Evolutionary conservation across 2,113 vertebrate species (phyloP).

Genomic region (Tetraodon nigroviridis): DNA sequence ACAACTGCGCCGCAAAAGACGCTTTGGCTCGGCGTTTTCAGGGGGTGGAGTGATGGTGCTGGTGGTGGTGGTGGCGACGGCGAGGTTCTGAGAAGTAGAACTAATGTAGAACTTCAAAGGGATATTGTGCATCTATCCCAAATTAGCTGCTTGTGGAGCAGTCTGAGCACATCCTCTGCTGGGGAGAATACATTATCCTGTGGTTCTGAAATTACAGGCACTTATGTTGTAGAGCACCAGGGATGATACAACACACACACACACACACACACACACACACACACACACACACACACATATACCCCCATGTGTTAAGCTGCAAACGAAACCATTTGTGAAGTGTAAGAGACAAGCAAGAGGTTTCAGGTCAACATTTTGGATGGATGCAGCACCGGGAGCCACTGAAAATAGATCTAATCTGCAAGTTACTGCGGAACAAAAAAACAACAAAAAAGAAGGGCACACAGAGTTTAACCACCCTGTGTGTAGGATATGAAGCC

Average conservation of each 20-base stretch:
- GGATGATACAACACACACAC: too few relatives aligned
- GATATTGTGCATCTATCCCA: constrained; percentile 57
- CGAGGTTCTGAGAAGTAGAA: constrained; percentile 21
- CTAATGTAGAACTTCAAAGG: constrained; percentile 62
- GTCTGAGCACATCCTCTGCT: constrained; percentile 56
- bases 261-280: too few relatives aligned
- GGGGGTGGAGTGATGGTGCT: neutral
- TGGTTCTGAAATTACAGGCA: constrained; percentile 55
- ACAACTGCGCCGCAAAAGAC: constrained; percentile 34
- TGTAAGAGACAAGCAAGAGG: constrained; percentile 37
- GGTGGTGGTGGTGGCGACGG: neutral
- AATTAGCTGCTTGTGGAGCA: constrained; percentile 59
- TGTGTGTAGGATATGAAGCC: too few relatives aligned
- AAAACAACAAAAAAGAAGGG: too few relatives aligned
- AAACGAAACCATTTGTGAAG: constrained; percentile 31
- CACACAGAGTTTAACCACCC: too few relatives aligned
- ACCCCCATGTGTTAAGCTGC: constrained; percentile 22
- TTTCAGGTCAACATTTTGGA: constrained; percentile 66
- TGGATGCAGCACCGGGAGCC: constrained; percentile 5
- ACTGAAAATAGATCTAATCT: too few relatives aligned
- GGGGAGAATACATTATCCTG: constrained; percentile 61
- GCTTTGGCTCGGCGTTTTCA: constrained; percentile 37
- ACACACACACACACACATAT: too few relatives aligned
- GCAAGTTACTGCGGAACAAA: too few relatives aligned
- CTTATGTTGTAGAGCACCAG: constrained; percentile 40